Evolutionary conservation across 2,888 invertebrate genomes (phyloP).

Genomic region (Athetis lepigone): DNA sequence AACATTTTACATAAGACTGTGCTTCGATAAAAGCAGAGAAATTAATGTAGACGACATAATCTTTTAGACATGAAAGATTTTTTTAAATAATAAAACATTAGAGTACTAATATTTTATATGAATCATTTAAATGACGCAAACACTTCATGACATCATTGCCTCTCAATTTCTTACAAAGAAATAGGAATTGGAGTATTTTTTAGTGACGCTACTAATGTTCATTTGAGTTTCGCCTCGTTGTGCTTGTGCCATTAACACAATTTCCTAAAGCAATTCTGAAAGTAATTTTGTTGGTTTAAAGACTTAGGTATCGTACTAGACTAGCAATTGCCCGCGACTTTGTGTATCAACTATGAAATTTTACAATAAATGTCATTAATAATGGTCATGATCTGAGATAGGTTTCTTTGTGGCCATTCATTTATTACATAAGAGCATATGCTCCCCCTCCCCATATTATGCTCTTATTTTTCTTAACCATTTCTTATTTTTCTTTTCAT

Average conservation of each 20-base stretch:
- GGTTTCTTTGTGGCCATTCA: no score
- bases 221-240: conserved; percentile 43
- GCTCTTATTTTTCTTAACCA: no score
- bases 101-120: conserved; percentile 32
- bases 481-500: no score
- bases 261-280: conserved; percentile 53
- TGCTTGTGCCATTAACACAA: conserved; percentile 57
- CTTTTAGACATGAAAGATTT: conserved; percentile 32
- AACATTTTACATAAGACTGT: not conserved
- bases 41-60: conserved; percentile 29
- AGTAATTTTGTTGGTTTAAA: conserved; percentile 30
- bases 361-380: no score
- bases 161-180: conserved; percentile 41
- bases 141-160: conserved; percentile 44
- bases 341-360: no score
- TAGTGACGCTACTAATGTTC: conserved; percentile 50
- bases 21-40: not conserved
- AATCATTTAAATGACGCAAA: conserved; percentile 52
- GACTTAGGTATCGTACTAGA: no score
- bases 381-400: no score
- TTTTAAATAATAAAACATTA: conserved; percentile 26
- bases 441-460: no score
- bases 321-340: no score
- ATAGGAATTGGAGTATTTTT: conserved; percentile 46
- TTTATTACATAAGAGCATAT: no score